Evolutionary conservation across 2,797 vertebrate species (phyloP), one percentile per base, ranked within the genome.

Genomic region (Percopsis omiscomaycus): DNA sequence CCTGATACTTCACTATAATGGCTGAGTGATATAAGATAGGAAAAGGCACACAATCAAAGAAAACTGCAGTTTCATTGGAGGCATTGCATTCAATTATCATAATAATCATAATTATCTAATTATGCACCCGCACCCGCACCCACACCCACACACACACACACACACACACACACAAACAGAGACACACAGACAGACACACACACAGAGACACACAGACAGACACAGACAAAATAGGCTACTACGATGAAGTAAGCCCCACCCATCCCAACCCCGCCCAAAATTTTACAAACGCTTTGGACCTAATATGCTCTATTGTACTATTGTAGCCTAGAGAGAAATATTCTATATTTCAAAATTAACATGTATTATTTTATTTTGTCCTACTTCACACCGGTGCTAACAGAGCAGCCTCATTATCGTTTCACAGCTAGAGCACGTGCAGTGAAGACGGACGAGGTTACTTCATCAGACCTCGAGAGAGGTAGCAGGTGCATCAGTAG

Each of bases 381-480:
- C 58, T 49, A 48, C 32, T 66, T 71, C 76, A 77, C 67, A 61
- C 30, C 29, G 50, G 14, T 60, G 22, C 69, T 37, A 37, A 37
- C 32, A 76, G 68, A 22, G 58, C 76, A 61, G 71, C 73, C 71
- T 78, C 69, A 29, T 68, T 66, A 73, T 84, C 79, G 84, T 83
- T 82, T 84, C 84, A 87, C 82, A 70, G 64, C 54, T 64, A n/a
- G 71, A 81, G 71, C 78, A 73, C 75, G 82, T 62, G 78, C 66
- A 48, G 66, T 45, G 62, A 27, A 27, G 62, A 74, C 50, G 62
- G 51, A 37, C 32, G 32, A 6, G 32, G 8, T 51, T 54, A 65
- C 67, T 64, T 67, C 75, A 62, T 59, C 22, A 22, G 22, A 22
- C 22, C 22, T 22, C 22, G 32, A 37, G 32, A 37, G 32, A 37